Conservation (phyloP, 2,888 invertebrate genomes). For the Pachliopta kotzebuea region DNA sequence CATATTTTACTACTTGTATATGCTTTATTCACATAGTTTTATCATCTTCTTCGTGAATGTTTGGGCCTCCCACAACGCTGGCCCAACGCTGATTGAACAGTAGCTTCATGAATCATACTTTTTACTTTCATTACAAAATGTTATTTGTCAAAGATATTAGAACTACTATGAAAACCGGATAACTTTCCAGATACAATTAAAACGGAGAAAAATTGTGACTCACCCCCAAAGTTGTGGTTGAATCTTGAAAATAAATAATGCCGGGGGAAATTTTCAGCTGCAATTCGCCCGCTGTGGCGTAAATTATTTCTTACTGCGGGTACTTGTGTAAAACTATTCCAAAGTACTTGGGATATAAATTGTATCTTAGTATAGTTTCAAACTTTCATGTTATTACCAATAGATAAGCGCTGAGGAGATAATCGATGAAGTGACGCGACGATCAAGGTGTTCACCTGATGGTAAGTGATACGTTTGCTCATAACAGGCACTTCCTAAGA, state of each 20-base stretch:
- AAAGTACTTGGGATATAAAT: not conserved
- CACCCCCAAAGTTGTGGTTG: conserved; percentile 9
- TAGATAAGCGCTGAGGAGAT: no score
- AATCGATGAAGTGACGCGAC: no score
- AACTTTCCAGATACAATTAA: conserved; percentile 21
- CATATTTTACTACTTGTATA: no score
- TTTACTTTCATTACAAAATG: not conserved
- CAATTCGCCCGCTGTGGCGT: not conserved
- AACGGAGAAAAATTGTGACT: conserved; percentile 10
- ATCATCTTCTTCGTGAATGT: no score
- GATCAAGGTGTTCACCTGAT: no score
- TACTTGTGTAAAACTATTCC: not conserved
- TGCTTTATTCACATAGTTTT: no score
- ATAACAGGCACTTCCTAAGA: no score
- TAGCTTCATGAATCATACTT: no score
- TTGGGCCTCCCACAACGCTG: no score
- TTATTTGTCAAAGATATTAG: conserved; percentile 10
- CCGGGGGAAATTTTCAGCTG: conserved; percentile 5
- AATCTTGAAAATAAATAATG: conserved; percentile 22
- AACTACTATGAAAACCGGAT: conserved; percentile 5
- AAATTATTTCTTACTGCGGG: conserved; percentile 3
- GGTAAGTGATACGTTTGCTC: no score
- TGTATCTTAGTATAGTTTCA: not conserved
- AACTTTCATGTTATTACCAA: no score
- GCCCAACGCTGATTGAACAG: no score